Base-by-base conservation (phyloP, 2,797 vertebrate genomes). In the Orientallactaga sibirica region DNA sequence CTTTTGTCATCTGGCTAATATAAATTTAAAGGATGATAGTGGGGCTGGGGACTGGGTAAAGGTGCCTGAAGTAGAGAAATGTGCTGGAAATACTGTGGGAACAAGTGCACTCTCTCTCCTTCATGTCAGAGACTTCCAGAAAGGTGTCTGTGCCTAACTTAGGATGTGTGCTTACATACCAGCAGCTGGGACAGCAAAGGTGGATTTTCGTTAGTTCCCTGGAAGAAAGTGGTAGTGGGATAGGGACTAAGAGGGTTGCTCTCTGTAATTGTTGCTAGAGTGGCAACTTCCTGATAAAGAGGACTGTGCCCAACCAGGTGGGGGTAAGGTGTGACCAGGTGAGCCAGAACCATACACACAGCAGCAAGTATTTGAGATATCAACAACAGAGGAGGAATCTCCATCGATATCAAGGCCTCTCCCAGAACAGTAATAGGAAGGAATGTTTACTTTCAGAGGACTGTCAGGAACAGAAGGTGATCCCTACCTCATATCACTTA, bases 211-310 rank as follows among this genome's bases (percentile, higher is more conserved):
- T 82, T 27, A 11, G 78, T 84, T 92, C 41, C 70, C 74, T 64
- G 41, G 41, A 81, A 48, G 22, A 79, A 10, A 61, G 41, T 2
- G 20, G 20, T 77, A 14, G 10, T 33, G 22, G 15, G 8, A 18
- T 68, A 2, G 12, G 41, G 12, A 24, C 70, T 64, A 25, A 48
- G 74, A 24, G 16, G 5, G 1, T 43, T 82, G 48, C 80, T 81
- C 37, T 55, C 27, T 83, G 25, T n/a, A n/a, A 37, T 73, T 80
- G 27, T 83, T 71, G 76, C 77, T 86, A 27, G 2, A 8, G 12
- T 62, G 25, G 58, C 84, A 24, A 86, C 25, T 37, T 80, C 41
- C 92, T 76, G 48, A 77, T 64, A 77, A 91, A 89, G 52, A 33
- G 48, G 9, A 68, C 62, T 89, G 48, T 61, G 67, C 37, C 25